These are phyloP conservation scores for Geothlypis trichas DNA, from an alignment of 2,113 vertebrate species.

Conservation along the genomic window DNA sequence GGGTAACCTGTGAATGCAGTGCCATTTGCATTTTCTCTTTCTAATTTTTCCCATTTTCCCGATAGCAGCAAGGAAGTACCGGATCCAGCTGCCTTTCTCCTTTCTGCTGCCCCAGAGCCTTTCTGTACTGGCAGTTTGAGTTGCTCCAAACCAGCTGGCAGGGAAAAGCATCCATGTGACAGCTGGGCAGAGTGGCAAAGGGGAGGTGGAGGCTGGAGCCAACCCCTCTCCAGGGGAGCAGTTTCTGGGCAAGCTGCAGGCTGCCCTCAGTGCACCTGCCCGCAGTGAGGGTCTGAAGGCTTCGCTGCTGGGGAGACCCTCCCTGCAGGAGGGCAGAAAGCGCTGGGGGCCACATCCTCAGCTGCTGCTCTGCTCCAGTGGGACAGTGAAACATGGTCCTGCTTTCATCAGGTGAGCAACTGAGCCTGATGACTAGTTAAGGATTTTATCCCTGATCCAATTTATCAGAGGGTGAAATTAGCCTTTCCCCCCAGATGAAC, in stretches of 20 bases:
- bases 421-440: neutral
- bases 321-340: neutral
- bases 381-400: neutral
- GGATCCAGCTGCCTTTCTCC: neutral
- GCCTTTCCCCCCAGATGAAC: rapidly evolving
- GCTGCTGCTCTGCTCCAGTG: neutral
- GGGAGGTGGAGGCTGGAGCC: neutral
- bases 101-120: neutral
- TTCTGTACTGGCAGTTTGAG: neutral
- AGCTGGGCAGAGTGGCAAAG: rapidly evolving
- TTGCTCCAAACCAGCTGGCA: neutral
- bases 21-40: neutral
- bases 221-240: neutral
- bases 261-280: neutral
- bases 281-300: neutral
- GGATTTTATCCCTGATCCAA: neutral
- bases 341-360: rapidly evolving
- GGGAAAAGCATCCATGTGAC: neutral
- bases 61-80: neutral
- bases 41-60: neutral
- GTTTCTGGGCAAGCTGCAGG: neutral
- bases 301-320: neutral
- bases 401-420: neutral
- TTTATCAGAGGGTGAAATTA: conserved; percentile 1
- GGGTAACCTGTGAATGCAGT: neutral